Conservation (phyloP, 1,140 invertebrate species). For the Atta cephalotes region DNA sequence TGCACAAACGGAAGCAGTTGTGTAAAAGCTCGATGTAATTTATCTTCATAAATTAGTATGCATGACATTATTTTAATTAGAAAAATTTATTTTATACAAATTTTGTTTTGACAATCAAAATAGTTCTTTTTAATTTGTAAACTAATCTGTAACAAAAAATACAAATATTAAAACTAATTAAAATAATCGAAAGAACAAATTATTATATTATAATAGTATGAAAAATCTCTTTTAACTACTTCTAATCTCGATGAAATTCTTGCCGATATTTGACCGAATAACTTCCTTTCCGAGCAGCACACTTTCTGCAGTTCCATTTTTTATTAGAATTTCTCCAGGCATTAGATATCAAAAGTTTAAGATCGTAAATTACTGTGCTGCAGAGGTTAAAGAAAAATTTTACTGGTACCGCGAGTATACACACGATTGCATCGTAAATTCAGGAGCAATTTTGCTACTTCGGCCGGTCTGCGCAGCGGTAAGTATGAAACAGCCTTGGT, state of each 20-base stretch:
- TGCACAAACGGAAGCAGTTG: slow-evolving; percentile 1
- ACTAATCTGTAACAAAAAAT: not conserved
- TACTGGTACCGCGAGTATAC: not conserved
- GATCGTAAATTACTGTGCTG: slow-evolving; percentile 16
- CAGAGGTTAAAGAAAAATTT: slow-evolving; percentile 4
- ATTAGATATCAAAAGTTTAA: not conserved
- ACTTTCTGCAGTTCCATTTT: not conserved
- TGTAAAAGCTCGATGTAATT: not conserved
- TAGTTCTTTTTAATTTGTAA: not conserved
- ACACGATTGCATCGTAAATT: slow-evolving; percentile 39
- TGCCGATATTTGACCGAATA: not conserved
- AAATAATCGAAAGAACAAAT: not conserved
- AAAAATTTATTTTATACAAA: not conserved
- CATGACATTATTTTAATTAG: not conserved
- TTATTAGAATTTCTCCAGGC: not conserved
- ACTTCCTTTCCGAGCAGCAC: not conserved
- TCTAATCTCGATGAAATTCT: not conserved
- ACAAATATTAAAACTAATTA: not conserved
- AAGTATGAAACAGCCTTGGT: slow-evolving; percentile 47
- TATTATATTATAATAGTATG: too few species aligned
- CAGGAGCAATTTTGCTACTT: slow-evolving; percentile 18
- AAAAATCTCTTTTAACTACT: not conserved
- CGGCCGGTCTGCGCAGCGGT: not conserved
- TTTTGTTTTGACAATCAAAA: too few species aligned
- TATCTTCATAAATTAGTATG: not conserved